phyloP scores from a whole-genome alignment of 2,797 vertebrate genomes.

The Carapus acus region DNA sequence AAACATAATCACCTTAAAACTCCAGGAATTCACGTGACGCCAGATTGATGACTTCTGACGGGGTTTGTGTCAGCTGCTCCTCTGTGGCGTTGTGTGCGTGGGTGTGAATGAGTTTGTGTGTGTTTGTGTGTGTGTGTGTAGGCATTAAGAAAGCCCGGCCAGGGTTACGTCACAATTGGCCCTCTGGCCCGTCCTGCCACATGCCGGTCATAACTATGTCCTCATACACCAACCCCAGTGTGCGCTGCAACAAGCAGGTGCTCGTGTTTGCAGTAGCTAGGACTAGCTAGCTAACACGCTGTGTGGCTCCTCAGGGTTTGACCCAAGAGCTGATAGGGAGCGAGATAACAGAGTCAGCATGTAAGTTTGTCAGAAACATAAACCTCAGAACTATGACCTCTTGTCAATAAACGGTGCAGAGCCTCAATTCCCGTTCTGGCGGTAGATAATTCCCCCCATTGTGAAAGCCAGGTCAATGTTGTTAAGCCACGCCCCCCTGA shows the following conservation, averaged over 20 bases:
- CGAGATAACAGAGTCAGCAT: neutral
- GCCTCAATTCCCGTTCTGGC: neutral
- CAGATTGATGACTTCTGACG: neutral
- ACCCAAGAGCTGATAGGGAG: conserved; percentile 2
- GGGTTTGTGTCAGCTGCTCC: neutral
- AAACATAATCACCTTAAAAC: no score
- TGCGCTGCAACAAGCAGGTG: no score
- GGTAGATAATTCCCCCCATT: no score
- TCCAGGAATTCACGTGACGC: neutral
- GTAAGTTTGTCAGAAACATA: neutral
- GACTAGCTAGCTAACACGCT: neutral
- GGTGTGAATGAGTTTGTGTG: neutral
- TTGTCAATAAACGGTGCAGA: neutral
- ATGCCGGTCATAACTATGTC: conserved; percentile 37
- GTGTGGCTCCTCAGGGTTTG: neutral
- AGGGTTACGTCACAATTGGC: conserved; percentile 11
- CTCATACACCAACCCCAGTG: neutral
- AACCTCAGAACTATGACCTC: neutral
- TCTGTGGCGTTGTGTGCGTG: no score
- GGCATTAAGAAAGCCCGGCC: conserved; percentile 1
- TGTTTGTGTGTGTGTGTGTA: neutral
- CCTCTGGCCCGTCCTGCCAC: conserved; percentile 19
- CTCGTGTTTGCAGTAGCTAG: neutral
- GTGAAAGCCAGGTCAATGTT: no score
- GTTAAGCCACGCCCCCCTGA: no score